Base-by-base conservation (phyloP, 2,797 vertebrate species). In the Diplodus sargus region DNA sequence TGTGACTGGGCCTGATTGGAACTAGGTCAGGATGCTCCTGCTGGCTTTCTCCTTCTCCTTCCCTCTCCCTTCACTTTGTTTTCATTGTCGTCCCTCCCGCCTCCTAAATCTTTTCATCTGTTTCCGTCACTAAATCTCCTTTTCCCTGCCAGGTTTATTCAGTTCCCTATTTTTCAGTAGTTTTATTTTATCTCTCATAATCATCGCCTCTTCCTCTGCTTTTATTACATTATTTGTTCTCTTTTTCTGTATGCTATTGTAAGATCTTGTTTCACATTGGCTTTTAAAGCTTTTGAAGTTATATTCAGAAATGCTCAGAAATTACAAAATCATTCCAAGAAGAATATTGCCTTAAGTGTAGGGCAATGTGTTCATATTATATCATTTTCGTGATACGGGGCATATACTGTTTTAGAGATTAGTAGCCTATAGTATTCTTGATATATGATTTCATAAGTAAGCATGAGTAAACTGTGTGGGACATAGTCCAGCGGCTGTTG, bases 1-100 rank as follows among this genome's bases (percentile, higher is more conserved):
- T 89, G 79, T 70, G 85, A 81, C 57, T 22, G 30, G 45, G 49
- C 70, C 76, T 77, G 73, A 86, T 80, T 87, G 45, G 86, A 92
- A 87, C 65, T 91, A 76, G 89, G 90, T 89, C 85, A 89, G 67
- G 79, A 82, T 75, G 79, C 78, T 91, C 66, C 57, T 51, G 20
- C 61, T 70, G 53, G 69, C 22, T 64, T 54, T 56, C 39, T 49
- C 23, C 48, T n/a, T 47, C 15, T 48, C 48, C 65, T 15, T 78
- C 30, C 56, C 5, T 61, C 23, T 63, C 16, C 8, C 13, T 16
- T 48, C 30, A 52, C 20, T 75, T 23, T 49, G 4, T 60, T 54
- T 71, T 56, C 66, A 23, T 16, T 1, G 30, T 69, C 34, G 18
- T 65, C 67, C 57, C 42, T 60, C 53, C 73, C 69, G 80, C 34